A percentile compares a stretch with the other conserved stretches of the same genome.
These are phyloP conservation scores for Acanthoscelides obtectus DNA, from an alignment of 2,888 invertebrate genomes.

Conservation along the genomic window DNA sequence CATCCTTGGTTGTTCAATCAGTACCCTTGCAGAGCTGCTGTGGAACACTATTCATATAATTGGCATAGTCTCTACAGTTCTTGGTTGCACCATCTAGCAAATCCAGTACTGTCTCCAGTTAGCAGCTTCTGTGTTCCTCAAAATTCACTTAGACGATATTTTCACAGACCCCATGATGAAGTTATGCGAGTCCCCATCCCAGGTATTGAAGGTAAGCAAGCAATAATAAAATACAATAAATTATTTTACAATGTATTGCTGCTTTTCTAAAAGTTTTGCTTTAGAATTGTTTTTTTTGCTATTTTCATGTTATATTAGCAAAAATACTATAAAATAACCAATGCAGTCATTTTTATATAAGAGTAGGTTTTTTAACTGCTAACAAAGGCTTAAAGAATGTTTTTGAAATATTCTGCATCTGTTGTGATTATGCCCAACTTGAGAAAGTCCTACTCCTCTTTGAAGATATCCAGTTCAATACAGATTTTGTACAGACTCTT, in stretches of 20 bases:
- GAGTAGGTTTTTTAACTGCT: too few species aligned
- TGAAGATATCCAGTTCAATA: too few species aligned
- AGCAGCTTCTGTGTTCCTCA: background rate
- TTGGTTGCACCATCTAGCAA: background rate
- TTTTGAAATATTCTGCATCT: too few species aligned
- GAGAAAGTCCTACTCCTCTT: too few species aligned
- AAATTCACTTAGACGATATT: conserved; percentile 8
- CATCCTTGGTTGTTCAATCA: background rate
- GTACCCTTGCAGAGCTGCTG: background rate
- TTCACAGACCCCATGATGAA: conserved; percentile 7
- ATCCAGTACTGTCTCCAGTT: background rate
- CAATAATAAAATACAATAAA: background rate
- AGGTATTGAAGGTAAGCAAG: background rate
- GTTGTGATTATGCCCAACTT: too few species aligned
- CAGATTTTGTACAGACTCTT: background rate
- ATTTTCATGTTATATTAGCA: too few species aligned
- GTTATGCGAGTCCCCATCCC: background rate
- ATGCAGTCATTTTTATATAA: too few species aligned
- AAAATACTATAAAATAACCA: too few species aligned
- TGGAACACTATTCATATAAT: background rate
- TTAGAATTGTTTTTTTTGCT: too few species aligned
- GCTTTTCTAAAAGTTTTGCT: too few species aligned
- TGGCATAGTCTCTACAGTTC: background rate
- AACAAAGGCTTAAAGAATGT: too few species aligned
- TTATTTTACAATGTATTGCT: too few species aligned